These are phyloP conservation scores for Falco novaeseelandiae DNA, from an alignment of 2,797 vertebrate genomes.

Conservation along the genomic window DNA sequence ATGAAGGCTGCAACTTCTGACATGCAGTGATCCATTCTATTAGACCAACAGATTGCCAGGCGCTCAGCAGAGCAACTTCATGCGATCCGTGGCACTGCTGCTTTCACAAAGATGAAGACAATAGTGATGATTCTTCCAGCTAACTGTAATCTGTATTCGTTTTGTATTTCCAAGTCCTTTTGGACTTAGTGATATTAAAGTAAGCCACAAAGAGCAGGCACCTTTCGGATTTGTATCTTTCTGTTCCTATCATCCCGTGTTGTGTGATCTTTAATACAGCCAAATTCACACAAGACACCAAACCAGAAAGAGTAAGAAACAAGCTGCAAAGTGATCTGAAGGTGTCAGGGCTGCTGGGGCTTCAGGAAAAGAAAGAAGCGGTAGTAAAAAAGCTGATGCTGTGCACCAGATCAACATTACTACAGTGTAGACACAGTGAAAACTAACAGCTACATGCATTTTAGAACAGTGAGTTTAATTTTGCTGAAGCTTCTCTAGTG, in stretches of 20 bases:
- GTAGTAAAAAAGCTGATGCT: background rate
- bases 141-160: background rate
- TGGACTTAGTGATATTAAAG: background rate
- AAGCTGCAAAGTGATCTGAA: background rate
- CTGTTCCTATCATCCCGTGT: background rate
- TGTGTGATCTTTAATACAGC: background rate
- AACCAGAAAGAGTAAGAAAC: background rate
- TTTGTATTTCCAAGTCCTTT: background rate
- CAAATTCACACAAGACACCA: background rate
- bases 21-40: background rate
- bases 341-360: background rate
- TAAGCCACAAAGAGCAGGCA: background rate
- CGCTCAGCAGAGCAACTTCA: background rate
- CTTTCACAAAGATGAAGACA: background rate
- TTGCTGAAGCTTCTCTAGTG: background rate
- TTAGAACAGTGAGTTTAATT: background rate
- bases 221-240: background rate
- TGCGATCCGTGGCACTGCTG: background rate
- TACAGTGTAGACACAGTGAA: background rate
- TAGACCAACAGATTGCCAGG: background rate
- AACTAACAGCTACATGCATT: background rate
- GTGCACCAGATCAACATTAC: background rate
- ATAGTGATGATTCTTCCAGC: background rate
- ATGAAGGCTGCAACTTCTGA: background rate
- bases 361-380: background rate